Conservation (phyloP, 35 echinoderm and acorn worm species). For the Hemicentrotus pulcherrimus region DNA sequence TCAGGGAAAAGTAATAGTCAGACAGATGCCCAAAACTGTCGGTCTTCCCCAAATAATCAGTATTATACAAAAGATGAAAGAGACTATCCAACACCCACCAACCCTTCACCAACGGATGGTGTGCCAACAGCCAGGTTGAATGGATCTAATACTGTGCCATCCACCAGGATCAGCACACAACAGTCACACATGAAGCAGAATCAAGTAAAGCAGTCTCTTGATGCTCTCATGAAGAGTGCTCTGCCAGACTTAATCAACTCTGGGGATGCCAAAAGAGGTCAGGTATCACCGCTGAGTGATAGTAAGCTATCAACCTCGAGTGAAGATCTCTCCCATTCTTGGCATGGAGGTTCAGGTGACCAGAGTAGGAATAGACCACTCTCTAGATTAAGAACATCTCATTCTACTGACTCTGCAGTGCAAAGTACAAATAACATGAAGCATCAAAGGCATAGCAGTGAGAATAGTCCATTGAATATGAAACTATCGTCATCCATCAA, state of each 20-base stretch:
- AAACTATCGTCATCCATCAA: constrained; percentile 11
- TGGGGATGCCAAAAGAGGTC: not conserved
- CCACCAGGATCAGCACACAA: not conserved
- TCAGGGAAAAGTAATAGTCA: constrained; percentile 41
- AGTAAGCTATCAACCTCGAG: not conserved
- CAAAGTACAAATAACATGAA: not conserved
- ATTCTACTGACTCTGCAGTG: not conserved
- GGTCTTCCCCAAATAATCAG: constrained; percentile 31
- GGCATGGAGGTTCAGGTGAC: not conserved
- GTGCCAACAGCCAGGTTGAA: not conserved
- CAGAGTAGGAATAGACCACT: not conserved
- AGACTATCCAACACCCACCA: constrained; percentile 29
- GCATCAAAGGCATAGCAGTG: constrained; percentile 26
- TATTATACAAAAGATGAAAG: constrained; percentile 32
- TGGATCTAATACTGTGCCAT: not conserved
- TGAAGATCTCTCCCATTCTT: not conserved
- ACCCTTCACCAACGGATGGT: constrained; percentile 22
- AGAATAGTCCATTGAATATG: not conserved
- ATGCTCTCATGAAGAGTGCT: constrained; percentile 7
- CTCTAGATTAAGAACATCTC: not conserved
- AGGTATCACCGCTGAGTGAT: not conserved
- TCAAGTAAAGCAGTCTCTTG: not conserved
- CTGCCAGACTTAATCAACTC: constrained; percentile 32
- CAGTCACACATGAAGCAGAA: not conserved
- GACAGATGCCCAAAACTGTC: not conserved